These are phyloP conservation scores for Phragmatobia fuliginosa DNA, from an alignment of 2,888 invertebrate genomes.

Conservation along the genomic window DNA sequence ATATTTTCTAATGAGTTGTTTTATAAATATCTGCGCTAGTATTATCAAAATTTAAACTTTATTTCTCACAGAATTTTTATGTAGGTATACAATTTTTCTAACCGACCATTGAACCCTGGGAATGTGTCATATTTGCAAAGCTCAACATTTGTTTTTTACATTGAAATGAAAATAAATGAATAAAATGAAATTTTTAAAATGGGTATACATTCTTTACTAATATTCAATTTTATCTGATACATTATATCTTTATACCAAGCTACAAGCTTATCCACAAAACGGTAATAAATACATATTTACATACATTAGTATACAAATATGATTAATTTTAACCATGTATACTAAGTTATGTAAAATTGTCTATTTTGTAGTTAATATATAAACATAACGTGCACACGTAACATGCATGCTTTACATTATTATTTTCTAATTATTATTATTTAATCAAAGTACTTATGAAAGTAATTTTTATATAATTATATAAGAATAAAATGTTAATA, in stretches of 20 bases:
- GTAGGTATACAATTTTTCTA: neutral
- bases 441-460: neutral
- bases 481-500: constrained; percentile 8
- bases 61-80: neutral
- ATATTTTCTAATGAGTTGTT: neutral
- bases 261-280: too few species aligned
- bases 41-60: neutral
- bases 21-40: neutral
- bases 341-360: neutral
- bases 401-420: neutral
- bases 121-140: too few species aligned
- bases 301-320: too few species aligned
- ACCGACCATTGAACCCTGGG: too few species aligned
- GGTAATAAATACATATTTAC: too few species aligned
- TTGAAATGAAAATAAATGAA: too few species aligned
- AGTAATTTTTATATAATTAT: neutral
- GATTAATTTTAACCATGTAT: too few species aligned
- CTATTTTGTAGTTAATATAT: neutral
- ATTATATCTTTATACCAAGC: too few species aligned
- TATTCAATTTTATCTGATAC: too few species aligned
- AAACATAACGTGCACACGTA: neutral
- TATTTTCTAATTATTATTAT: neutral
- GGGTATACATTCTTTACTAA: too few species aligned
- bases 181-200: too few species aligned
- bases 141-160: too few species aligned